A percentile compares a stretch with the other conserved stretches of the same genome.
Evolutionary conservation across 1,140 invertebrate genomes (phyloP).

Genomic region (Sminthurinus signatus): DNA sequence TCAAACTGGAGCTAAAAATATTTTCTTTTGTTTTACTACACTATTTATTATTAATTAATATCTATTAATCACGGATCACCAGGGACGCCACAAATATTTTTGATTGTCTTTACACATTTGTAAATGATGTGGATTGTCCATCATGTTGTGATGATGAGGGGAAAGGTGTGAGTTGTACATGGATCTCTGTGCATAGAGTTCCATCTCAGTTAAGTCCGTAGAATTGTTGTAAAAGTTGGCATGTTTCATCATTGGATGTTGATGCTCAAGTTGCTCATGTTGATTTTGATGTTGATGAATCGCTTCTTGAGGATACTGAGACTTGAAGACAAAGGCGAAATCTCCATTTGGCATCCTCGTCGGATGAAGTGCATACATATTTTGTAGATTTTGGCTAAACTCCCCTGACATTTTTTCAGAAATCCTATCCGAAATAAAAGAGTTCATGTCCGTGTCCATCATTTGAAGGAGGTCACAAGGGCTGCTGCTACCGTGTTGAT

Average conservation of each 20-base stretch:
- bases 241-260: not conserved
- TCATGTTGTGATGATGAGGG: not conserved
- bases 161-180: not conserved
- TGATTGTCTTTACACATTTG: constrained; percentile 1
- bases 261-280: not conserved
- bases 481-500: not conserved
- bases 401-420: not conserved
- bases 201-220: not conserved
- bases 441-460: not conserved
- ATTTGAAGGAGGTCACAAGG: not conserved
- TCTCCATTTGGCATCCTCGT: constrained; percentile 36
- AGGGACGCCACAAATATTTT: constrained; percentile 22
- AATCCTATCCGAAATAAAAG: not conserved
- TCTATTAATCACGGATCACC: no score
- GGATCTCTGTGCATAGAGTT: not conserved
- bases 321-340: constrained; percentile 38
- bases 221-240: no score
- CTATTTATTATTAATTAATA: no score
- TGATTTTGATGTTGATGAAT: not conserved
- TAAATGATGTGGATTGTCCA: no score
- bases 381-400: not conserved
- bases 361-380: constrained; percentile 16
- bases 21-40: no score
- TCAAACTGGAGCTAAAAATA: no score
- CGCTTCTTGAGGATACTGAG: constrained; percentile 3